phyloP scores from a whole-genome alignment of 2,113 vertebrate species.

The Paralichthys olivaceus region DNA sequence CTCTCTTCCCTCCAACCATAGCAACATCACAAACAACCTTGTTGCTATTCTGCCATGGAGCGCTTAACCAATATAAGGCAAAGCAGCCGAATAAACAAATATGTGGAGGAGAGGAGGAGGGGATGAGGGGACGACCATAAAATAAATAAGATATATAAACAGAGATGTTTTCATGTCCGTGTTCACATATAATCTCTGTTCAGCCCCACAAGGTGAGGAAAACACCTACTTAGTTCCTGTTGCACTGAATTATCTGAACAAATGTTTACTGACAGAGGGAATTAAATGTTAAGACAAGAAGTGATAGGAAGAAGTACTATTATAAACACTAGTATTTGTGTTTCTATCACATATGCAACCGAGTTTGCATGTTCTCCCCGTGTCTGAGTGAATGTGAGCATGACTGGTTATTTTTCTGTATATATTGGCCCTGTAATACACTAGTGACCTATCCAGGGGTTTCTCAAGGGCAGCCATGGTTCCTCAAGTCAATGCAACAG shows the following conservation, averaged over 20 bases:
- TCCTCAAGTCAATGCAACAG: not conserved
- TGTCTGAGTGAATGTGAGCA: too few species aligned
- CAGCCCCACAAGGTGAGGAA: not conserved
- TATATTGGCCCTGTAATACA: too few species aligned
- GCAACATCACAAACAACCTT: constrained; percentile 62
- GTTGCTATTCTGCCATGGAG: constrained; percentile 41
- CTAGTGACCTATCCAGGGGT: not conserved
- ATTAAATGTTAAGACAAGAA: too few species aligned
- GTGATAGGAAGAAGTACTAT: too few species aligned
- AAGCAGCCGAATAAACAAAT: constrained; percentile 48
- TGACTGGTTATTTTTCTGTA: too few species aligned
- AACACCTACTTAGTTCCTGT: not conserved
- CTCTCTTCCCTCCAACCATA: constrained; percentile 45
- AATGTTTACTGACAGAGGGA: too few species aligned
- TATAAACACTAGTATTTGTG: too few species aligned
- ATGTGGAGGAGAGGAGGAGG: constrained; percentile 3
- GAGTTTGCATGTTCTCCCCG: too few species aligned
- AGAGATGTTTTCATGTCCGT: not conserved
- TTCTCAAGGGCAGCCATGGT: not conserved
- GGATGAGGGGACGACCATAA: constrained; percentile 10
- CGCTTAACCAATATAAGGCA: constrained; percentile 44
- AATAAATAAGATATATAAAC: constrained; percentile 10
- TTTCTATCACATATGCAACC: too few species aligned
- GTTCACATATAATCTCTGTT: not conserved
- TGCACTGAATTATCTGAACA: not conserved